Conservation (phyloP, 2,888 invertebrate species). For the Tachina lurida region DNA sequence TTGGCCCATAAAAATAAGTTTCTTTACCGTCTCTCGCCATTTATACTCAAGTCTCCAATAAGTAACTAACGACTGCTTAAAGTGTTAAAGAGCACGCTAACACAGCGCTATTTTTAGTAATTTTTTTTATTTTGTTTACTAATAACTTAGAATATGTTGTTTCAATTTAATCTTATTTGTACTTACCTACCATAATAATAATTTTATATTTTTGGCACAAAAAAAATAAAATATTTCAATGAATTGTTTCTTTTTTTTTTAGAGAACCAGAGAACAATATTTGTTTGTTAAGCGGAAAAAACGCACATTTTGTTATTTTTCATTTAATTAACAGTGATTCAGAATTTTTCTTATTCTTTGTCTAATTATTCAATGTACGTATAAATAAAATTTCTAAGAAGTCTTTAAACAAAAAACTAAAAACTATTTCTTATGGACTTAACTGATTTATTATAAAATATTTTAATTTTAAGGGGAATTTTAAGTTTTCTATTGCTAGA, state of each 20-base stretch:
- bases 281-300: slow-evolving; percentile 13
- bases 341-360: background rate
- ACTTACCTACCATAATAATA: slow-evolving; percentile 74
- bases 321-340: slow-evolving; percentile 9
- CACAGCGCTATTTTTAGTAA: slow-evolving; percentile 4
- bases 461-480: too few relatives aligned
- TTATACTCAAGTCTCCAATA: background rate
- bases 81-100: slow-evolving; percentile 10
- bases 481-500: too few relatives aligned
- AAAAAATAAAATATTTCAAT: slow-evolving; percentile 16
- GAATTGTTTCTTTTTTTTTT: slow-evolving; percentile 21
- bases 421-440: background rate
- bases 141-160: slow-evolving; percentile 20
- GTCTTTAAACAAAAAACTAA: background rate
- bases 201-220: slow-evolving; percentile 22
- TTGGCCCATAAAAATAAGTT: slow-evolving; percentile 44
- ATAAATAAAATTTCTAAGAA: slow-evolving; percentile 28
- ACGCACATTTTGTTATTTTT: background rate
- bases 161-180: slow-evolving; percentile 41
- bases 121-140: slow-evolving; percentile 41
- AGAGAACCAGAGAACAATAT: background rate
- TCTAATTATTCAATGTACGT: background rate
- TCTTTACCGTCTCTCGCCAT: background rate
- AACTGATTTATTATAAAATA: background rate
- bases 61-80: background rate